Conservation (phyloP, 2,113 vertebrate species). For the Vulpes vulpes region DNA sequence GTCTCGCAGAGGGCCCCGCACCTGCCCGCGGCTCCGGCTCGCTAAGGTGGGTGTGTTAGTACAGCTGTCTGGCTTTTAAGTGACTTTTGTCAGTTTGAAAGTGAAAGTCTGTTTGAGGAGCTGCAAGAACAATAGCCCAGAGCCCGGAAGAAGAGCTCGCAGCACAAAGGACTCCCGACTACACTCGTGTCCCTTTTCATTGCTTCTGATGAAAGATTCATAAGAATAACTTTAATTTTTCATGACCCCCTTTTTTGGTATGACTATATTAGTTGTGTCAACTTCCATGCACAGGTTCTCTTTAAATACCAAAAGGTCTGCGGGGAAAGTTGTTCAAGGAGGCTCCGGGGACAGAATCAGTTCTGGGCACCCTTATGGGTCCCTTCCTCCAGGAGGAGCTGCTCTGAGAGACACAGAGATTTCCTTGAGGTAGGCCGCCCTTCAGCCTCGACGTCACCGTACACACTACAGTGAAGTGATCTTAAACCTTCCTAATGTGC, state of each 20-base stretch:
- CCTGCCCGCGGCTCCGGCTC: constrained; percentile 82
- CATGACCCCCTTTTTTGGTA: constrained; percentile 88
- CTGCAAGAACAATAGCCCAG: constrained; percentile 80
- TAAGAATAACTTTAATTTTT: constrained; percentile 92
- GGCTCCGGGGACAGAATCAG: constrained; percentile 69
- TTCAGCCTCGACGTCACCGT: background rate
- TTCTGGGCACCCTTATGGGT: constrained; percentile 10
- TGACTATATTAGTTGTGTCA: constrained; percentile 87
- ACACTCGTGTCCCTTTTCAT: constrained; percentile 89
- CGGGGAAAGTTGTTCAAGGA: constrained; percentile 80
- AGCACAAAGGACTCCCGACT: constrained; percentile 89
- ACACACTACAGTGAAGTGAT: background rate
- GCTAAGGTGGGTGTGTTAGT: constrained; percentile 83
- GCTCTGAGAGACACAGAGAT: constrained; percentile 52
- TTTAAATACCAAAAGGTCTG: constrained; percentile 87
- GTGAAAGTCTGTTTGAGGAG: constrained; percentile 88
- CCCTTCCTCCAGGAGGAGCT: constrained; percentile 69
- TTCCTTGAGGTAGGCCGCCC: constrained; percentile 26
- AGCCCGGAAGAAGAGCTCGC: constrained; percentile 85
- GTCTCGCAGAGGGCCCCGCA: constrained; percentile 83
- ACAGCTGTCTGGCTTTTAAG: constrained; percentile 87
- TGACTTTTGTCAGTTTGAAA: constrained; percentile 89
- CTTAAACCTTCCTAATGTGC: constrained; percentile 72
- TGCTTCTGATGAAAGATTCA: constrained; percentile 93
- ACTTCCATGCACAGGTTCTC: constrained; percentile 83